phyloP scores from a whole-genome alignment of 2,797 vertebrate genomes.

The Benthosema pterotum region DNA sequence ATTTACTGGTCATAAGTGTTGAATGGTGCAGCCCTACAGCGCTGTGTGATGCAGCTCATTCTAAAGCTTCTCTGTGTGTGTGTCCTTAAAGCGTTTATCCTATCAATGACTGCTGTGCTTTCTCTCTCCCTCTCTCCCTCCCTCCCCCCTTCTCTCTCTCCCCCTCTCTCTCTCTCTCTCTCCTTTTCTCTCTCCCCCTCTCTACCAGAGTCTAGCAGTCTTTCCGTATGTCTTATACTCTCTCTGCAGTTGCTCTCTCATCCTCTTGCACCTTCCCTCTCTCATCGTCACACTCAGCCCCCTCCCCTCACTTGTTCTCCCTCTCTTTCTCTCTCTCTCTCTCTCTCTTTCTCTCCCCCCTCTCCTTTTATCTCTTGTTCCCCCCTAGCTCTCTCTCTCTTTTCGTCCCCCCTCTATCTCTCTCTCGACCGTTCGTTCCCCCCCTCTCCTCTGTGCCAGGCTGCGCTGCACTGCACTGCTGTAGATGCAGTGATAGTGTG shows the following conservation, averaged over 20 bases:
- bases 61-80: conserved; percentile 20
- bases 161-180: conserved; percentile 19
- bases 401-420: not conserved
- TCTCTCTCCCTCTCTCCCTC: conserved; percentile 6
- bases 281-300: not conserved
- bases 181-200: conserved; percentile 3
- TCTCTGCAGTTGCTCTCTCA: not conserved
- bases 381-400: not conserved
- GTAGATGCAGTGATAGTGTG: not conserved
- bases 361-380: no score
- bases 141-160: not conserved
- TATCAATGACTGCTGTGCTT: conserved; percentile 86
- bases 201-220: conserved; percentile 28
- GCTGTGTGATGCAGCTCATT: conserved; percentile 32
- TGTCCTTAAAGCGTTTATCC: conserved; percentile 86
- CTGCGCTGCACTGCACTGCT: not conserved
- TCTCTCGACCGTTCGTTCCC: not conserved
- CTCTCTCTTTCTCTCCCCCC: not conserved
- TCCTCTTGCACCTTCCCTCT: no score
- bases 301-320: not conserved
- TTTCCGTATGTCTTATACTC: not conserved
- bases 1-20: no score
- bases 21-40: not conserved
- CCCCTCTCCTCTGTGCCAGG: not conserved
- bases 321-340: not conserved